Conservation (phyloP, 2,113 vertebrate genomes). For the Kryptolebias marmoratus region DNA sequence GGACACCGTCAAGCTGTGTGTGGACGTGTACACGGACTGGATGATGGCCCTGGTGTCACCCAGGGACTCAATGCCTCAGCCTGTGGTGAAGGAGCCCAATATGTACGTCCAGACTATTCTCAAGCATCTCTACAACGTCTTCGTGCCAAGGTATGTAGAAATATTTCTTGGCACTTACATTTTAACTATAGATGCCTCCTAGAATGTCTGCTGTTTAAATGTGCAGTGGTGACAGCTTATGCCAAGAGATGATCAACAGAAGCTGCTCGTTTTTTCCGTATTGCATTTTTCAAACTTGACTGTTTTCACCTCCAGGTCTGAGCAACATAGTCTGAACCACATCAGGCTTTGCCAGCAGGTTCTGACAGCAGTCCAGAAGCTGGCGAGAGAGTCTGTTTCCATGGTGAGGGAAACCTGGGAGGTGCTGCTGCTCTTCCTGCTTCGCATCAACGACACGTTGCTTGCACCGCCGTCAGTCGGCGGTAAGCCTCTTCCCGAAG, state of each 20-base stretch:
- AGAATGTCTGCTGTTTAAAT: background rate
- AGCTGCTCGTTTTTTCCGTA: background rate
- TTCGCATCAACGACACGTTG: conserved; percentile 94
- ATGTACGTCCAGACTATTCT: conserved; percentile 94
- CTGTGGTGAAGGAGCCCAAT: conserved; percentile 93
- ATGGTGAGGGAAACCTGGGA: conserved; percentile 98
- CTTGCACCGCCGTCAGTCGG: conserved; percentile 91
- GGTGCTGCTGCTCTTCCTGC: conserved; percentile 92
- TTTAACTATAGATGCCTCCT: background rate
- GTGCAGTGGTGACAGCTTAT: background rate
- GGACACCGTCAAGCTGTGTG: conserved; percentile 94
- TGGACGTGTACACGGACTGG: conserved; percentile 98
- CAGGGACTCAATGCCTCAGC: conserved; percentile 91
- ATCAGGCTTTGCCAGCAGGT: conserved; percentile 93
- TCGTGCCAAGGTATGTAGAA: conserved; percentile 88
- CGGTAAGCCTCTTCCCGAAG: conserved; percentile 77
- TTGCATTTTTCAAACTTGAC: background rate
- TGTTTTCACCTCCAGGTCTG: conserved; percentile 74
- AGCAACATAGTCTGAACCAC: conserved; percentile 89
- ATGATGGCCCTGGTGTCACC: conserved; percentile 94
- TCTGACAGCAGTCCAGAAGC: conserved; percentile 92
- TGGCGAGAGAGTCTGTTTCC: conserved; percentile 89
- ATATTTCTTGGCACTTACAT: background rate
- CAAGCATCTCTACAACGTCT: conserved; percentile 96
- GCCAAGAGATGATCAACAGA: background rate